Evolutionary conservation across 2,797 vertebrate species (phyloP), one percentile per base, ranked within the genome.

Genomic region (Zalophus californianus): DNA sequence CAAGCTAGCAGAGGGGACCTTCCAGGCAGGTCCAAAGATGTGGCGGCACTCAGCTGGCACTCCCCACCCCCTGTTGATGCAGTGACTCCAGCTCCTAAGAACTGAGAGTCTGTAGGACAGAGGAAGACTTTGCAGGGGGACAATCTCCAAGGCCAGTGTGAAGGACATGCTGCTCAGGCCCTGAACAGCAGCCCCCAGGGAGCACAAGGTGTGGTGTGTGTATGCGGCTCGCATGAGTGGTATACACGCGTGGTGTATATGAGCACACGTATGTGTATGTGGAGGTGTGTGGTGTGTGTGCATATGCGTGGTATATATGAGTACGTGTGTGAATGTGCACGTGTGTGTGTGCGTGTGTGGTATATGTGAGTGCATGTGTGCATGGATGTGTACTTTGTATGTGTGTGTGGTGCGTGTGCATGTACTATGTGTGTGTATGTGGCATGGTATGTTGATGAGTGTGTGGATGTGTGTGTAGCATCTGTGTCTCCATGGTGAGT

Each of bases 1-100:
- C 9, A 11, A 25, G 32, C 35, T 70, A 15, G 18, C n/a, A 11
- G 38, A 58, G 72, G 29, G 21, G 29, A 1, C 48, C 25, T 73
- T 11, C 18, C 27, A 15, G 86, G 66, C 8, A 82, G 82, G 60
- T 54, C 62, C 29, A 25, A 52, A 64, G 80, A n/a, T 9, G 23
- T 35, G 48, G n/a, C 13, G 6, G 52, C n/a, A 4, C 27, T n/a
- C 27, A 68, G n/a, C 3, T 44, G 72, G 73, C 23, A 21, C 25
- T 8, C 44, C 1, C 27, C 44, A 14, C 35, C 3, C 27, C 50
- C 13, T 3, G 1, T 1, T 4, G n/a, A 50, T 14, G 50, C 70
- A 54, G n/a, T 5, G 7, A 58, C 32, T 44, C 87, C 48, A 60
- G 54, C 7, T 32, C 41, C 62, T 1, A 27, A 60, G 48, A 58